phyloP scores from a whole-genome alignment of 1,140 invertebrate genomes.

The Chelonus insularis region DNA sequence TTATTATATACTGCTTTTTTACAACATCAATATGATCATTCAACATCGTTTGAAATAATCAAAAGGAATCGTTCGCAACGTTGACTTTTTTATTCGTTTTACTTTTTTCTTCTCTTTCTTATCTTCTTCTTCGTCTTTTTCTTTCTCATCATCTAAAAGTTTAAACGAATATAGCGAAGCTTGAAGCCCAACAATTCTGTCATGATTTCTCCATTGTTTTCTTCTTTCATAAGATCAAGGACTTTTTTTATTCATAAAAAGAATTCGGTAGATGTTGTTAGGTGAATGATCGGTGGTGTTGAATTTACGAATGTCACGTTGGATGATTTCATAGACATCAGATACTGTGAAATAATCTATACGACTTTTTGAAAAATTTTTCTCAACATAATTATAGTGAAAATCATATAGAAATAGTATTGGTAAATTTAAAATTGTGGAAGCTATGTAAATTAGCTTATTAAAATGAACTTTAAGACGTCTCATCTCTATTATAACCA shows the following conservation, averaged over 20 bases:
- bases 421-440: background rate
- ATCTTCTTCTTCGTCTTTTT: background rate
- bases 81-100: conserved; percentile 25
- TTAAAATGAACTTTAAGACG: conserved; percentile 4
- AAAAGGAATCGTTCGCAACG: conserved; percentile 14
- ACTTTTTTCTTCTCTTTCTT: conserved; percentile 23
- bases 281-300: background rate
- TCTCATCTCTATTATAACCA: too few relatives aligned
- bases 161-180: conserved; percentile 10
- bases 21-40: background rate
- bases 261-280: background rate
- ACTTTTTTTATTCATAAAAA: conserved; percentile 8
- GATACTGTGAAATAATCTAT: background rate
- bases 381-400: too few relatives aligned
- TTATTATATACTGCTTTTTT: background rate
- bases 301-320: background rate
- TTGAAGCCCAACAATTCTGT: conserved; percentile 1
- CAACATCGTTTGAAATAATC: conserved; percentile 24
- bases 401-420: conserved; percentile 14
- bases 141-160: background rate
- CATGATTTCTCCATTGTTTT: too few relatives aligned
- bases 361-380: conserved; percentile 4
- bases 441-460: conserved; percentile 12
- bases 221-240: background rate
- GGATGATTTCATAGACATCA: background rate